Base-by-base conservation (phyloP, 2,113 vertebrate species). In the Tenebrosternarchus preto region DNA sequence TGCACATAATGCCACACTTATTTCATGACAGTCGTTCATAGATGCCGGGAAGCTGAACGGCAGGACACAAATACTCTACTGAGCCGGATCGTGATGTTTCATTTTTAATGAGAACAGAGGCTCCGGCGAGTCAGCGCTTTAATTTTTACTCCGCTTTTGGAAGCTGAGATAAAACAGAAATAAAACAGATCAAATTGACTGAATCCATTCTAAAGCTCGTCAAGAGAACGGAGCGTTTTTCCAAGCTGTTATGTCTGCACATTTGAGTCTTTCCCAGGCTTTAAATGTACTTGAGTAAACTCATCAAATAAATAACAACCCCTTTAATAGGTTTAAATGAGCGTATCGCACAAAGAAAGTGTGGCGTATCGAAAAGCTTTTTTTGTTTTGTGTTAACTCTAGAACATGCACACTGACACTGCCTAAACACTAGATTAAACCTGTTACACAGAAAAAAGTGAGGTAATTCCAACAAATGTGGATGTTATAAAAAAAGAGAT, bases 21-120 rank as follows among this genome's bases (percentile, higher is more conserved):
- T 61, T 60, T 61, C 0, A 56, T 16, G 22, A 20, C 9, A 56
- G 70, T 12, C 43, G 50, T 20, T 56, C 55, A 15, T 36, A 63
- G 59, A 4, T 11, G 60, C 46, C 39, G 11, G 39, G 39, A 46
- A 46, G 39, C 39, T 46, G 39, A 46, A 12, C 43, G 43, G 43
- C 22, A 11, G 24, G 20, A 20, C 16, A 25, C 61, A 19, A 31
- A 11, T 50, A 29, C 15, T 6, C 78, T 5, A 27, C 56, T 31
- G 61, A 20, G 20, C 73, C 55, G 33, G 17, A 29, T 33, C 57
- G 29, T 63, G 36, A 69, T 76, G 64, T 61, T 77, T 81, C 73
- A 76, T 76, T 59, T 81, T 77, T 82, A 82, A 82, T 77, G 67
- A 82, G 80, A 72, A 77, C 17, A 7, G 4, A 31, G 53, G 16